A percentile compares a stretch with the other conserved stretches of the same genome.
Conservation (phyloP, 1,140 invertebrate species). For the Drosophila nigrodunni region DNA sequence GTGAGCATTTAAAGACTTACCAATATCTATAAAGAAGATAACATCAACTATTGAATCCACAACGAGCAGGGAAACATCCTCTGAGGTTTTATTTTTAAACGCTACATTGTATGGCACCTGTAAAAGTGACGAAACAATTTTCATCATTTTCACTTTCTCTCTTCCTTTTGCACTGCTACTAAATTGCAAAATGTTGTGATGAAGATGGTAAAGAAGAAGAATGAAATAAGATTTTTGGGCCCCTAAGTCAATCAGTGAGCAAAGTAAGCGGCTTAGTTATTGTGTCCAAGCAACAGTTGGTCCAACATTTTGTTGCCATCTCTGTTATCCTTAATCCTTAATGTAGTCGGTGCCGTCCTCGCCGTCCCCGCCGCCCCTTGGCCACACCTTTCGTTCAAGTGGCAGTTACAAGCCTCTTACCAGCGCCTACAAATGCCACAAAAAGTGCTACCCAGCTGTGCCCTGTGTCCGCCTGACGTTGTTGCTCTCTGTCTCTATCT, state of each 20-base stretch:
- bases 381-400: slow-evolving; percentile 39
- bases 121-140: slow-evolving; percentile 16
- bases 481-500: slow-evolving; percentile 6
- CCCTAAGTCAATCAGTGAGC: slow-evolving; percentile 31
- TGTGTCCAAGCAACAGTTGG: slow-evolving; percentile 64
- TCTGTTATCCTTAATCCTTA: slow-evolving; percentile 53
- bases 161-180: not conserved
- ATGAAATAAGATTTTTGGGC: not conserved
- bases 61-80: slow-evolving; percentile 98
- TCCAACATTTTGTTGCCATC: slow-evolving; percentile 43
- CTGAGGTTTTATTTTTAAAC: slow-evolving; percentile 99
- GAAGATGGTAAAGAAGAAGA: too few relatives aligned
- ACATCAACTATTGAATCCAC: slow-evolving; percentile 99
- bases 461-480: not conserved
- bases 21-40: slow-evolving; percentile 99
- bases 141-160: slow-evolving; percentile 11
- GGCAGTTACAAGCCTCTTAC: slow-evolving; percentile 71
- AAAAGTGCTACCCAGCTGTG: slow-evolving; percentile 33
- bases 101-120: slow-evolving; percentile 98
- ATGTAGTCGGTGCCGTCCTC: not conserved
- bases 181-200: not conserved
- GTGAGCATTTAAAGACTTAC: slow-evolving; percentile 44
- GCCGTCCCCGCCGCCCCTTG: too few relatives aligned
- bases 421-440: slow-evolving; percentile 37
- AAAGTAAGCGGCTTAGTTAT: slow-evolving; percentile 48